These are phyloP conservation scores for Fistularia tabacaria DNA, from an alignment of 2,797 vertebrate species.

Conservation along the genomic window DNA sequence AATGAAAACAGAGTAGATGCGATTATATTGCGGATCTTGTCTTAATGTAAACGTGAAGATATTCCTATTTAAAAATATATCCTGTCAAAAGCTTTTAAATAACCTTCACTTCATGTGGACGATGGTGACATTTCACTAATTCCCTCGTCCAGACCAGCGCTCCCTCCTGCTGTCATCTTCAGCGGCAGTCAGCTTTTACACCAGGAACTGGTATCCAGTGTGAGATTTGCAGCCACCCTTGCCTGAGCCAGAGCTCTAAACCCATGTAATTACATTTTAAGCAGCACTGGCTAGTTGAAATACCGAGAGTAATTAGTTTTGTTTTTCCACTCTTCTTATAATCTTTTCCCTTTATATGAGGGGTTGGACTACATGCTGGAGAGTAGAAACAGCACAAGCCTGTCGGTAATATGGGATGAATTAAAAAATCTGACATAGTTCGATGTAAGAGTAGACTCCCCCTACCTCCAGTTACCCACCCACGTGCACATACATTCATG, in stretches of 20 bases:
- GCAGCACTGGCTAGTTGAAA: slow-evolving; percentile 69
- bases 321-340: slow-evolving; percentile 70
- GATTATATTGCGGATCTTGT: neutral
- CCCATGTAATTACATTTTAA: slow-evolving; percentile 73
- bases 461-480: slow-evolving; percentile 3
- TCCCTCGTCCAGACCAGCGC: slow-evolving; percentile 1
- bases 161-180: slow-evolving; percentile 33
- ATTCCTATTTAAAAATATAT: neutral
- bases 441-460: slow-evolving; percentile 58
- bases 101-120: neutral
- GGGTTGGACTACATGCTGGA: slow-evolving; percentile 42
- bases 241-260: slow-evolving; percentile 60
- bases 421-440: slow-evolving; percentile 54
- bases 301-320: slow-evolving; percentile 73
- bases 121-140: slow-evolving; percentile 9
- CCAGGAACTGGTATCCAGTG: slow-evolving; percentile 47
- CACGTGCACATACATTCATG: slow-evolving; percentile 16
- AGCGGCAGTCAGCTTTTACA: slow-evolving; percentile 35
- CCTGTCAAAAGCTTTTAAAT: neutral
- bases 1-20: slow-evolving; percentile 34
- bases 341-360: slow-evolving; percentile 63
- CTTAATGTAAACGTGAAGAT: slow-evolving; percentile 1
- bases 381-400: slow-evolving; percentile 37
- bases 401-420: slow-evolving; percentile 57
- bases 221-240: slow-evolving; percentile 56